A percentile compares a stretch with the other conserved stretches of the same genome.
Conservation (phyloP, 2,113 vertebrate genomes). For the Syngnathus typhle region DNA sequence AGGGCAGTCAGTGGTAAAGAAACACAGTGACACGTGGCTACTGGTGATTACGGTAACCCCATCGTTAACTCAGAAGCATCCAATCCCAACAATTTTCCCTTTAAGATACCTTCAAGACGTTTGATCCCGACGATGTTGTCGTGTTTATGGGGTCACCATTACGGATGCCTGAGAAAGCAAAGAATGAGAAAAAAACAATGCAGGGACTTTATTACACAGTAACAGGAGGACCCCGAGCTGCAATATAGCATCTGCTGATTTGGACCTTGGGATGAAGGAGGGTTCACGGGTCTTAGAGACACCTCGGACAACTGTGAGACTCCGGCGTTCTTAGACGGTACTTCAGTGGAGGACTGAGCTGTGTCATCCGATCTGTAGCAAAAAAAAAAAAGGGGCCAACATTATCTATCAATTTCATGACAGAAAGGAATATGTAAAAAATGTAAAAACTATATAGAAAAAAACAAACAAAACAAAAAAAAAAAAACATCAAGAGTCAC, state of each 20-base stretch:
- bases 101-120: slow-evolving; percentile 53
- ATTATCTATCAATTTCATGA: neutral
- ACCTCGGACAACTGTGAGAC: slow-evolving; percentile 22
- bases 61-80: too few species aligned
- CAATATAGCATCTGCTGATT: neutral
- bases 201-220: neutral
- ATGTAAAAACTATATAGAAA: neutral
- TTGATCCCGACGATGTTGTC: slow-evolving; percentile 31
- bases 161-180: slow-evolving; percentile 36
- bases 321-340: slow-evolving; percentile 12
- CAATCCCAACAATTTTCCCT: neutral
- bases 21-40: neutral
- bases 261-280: neutral
- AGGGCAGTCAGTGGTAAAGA: neutral
- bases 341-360: slow-evolving; percentile 28
- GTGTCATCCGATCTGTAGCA: slow-evolving; percentile 28
- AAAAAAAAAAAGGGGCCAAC: neutral
- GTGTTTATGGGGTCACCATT: slow-evolving; percentile 23
- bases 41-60: too few species aligned
- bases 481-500: neutral
- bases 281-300: slow-evolving; percentile 4
- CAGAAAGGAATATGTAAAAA: neutral
- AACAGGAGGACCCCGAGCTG: neutral
- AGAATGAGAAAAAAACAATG: neutral
- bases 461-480: neutral